Evolutionary conservation across 2,113 vertebrate species (phyloP).

Genomic region (Maccullochella peelii): DNA sequence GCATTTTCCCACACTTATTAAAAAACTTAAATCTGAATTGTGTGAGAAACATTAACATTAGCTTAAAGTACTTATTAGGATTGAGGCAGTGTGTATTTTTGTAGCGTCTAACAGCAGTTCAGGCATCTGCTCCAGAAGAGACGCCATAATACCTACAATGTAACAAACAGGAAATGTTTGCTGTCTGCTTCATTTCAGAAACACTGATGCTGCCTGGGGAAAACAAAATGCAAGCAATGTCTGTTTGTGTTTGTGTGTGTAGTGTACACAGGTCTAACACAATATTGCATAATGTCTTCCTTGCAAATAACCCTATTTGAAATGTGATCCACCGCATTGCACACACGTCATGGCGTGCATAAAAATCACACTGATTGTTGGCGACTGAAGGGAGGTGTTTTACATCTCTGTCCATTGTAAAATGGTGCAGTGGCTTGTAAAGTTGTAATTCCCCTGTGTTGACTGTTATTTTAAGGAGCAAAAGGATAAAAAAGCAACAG

Average conservation of each 20-base stretch:
- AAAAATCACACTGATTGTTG: conserved; percentile 37
- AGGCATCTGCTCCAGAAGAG: conserved; percentile 37
- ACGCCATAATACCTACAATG: conserved; percentile 45
- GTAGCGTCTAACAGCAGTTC: conserved; percentile 15
- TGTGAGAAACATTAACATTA: conserved; percentile 35
- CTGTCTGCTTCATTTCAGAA: conserved; percentile 66
- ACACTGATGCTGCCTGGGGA: conserved; percentile 57
- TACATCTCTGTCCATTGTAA: conserved; percentile 46
- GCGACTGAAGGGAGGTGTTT: conserved; percentile 27
- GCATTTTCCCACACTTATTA: neutral
- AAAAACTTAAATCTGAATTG: conserved; percentile 14
- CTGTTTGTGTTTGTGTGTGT: conserved; percentile 72
- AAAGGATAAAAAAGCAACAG: conserved; percentile 2
- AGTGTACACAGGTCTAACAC: conserved; percentile 71
- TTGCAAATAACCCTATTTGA: conserved; percentile 62
- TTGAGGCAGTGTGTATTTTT: conserved; percentile 9
- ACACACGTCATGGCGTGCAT: conserved; percentile 37
- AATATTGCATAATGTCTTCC: conserved; percentile 57
- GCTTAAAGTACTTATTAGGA: conserved; percentile 7
- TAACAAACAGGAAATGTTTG: conserved; percentile 75
- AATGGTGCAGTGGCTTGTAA: conserved; percentile 21
- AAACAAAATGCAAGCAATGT: conserved; percentile 66
- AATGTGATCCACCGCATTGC: conserved; percentile 61
- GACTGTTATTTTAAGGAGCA: conserved; percentile 37
- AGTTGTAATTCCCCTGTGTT: conserved; percentile 22